Base-by-base conservation (phyloP, 2,888 invertebrate genomes). In the Notodonta dromedarius region DNA sequence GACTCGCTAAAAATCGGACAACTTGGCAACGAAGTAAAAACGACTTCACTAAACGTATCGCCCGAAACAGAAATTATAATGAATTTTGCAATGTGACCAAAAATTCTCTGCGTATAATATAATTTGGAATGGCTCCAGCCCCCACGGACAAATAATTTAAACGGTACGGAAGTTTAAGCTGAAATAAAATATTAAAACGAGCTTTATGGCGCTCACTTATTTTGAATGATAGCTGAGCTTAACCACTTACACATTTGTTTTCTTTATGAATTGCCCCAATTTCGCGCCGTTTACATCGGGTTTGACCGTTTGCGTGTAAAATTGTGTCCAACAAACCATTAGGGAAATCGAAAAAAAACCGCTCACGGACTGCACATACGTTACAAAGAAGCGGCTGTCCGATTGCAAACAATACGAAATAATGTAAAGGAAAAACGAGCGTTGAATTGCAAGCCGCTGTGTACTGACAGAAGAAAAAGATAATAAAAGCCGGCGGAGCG, bases 111-210 rank as follows among this genome's bases (percentile, higher is more conserved):
- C 83, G 87, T 87, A 86, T 89, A 91, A 91, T 91, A 90, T 87
- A 90, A 93, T 92, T 93, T 92, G 90, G 91, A 91, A 82, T 84
- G 78, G 83, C 82, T 89, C 91, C 92, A 92, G 88, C 84, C 88
- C 85, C 86, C 66, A 78, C 84, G 86, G 88, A 86, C 87, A 90
- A 88, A 91, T 91, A 88, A 90, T 90, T 91, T 91, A 89, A 90
- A 84, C 86, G 88, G 83, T 77, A 84, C 85, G 88, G 87, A 92
- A 90, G 88, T 89, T 92, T 89, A 89, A 90, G 87, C 89, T 83
- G 82, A 87, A 89, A 91, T 91, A 91, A 91, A 90, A 87, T 89
- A 91, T 91, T 87, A 87, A 87, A 89, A 88, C 81, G 87, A 89
- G 87, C 87, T 91, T 90, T 88, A 90, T 90, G 87, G 82, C 81